phyloP scores from a whole-genome alignment of 2,888 invertebrate species.

The Electrophaes corylata region DNA sequence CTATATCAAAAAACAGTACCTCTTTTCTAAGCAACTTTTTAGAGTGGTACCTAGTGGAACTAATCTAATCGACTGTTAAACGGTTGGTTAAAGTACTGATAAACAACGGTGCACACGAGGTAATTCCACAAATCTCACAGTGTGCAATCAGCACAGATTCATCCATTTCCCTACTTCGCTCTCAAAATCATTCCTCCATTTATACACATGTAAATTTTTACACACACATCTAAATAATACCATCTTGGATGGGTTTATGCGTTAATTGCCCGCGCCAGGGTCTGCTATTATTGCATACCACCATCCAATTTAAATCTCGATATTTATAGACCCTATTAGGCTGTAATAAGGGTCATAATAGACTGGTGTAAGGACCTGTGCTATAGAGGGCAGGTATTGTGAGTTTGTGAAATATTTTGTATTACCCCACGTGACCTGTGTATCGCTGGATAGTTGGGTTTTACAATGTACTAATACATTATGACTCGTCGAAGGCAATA shows the following conservation, averaged over 20 bases:
- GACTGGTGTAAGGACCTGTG: slow-evolving; percentile 10
- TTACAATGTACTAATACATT: slow-evolving; percentile 25
- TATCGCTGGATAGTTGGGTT: slow-evolving; percentile 26
- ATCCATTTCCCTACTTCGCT: slow-evolving; percentile 28
- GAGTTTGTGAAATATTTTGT: slow-evolving; percentile 49
- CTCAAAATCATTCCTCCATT: slow-evolving; percentile 43
- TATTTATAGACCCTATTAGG: slow-evolving; percentile 22
- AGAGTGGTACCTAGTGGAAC: no score
- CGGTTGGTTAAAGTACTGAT: not conserved
- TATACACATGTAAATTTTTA: slow-evolving; percentile 56
- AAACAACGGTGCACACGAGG: not conserved
- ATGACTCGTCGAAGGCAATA: slow-evolving; percentile 6
- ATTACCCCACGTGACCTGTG: slow-evolving; percentile 43
- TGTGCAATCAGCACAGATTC: slow-evolving; percentile 28
- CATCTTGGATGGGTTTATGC: slow-evolving; percentile 61
- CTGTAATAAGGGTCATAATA: slow-evolving; percentile 26
- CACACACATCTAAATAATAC: slow-evolving; percentile 58
- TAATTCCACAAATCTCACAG: slow-evolving; percentile 31
- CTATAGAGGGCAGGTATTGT: slow-evolving; percentile 41
- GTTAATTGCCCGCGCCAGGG: slow-evolving; percentile 60
- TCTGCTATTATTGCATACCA: slow-evolving; percentile 50
- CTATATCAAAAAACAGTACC: no score
- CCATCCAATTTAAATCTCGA: slow-evolving; percentile 28
- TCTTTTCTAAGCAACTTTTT: no score
- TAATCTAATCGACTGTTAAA: not conserved